Conservation (phyloP, 2,888 invertebrate genomes). For the Athrips mouffetella region DNA sequence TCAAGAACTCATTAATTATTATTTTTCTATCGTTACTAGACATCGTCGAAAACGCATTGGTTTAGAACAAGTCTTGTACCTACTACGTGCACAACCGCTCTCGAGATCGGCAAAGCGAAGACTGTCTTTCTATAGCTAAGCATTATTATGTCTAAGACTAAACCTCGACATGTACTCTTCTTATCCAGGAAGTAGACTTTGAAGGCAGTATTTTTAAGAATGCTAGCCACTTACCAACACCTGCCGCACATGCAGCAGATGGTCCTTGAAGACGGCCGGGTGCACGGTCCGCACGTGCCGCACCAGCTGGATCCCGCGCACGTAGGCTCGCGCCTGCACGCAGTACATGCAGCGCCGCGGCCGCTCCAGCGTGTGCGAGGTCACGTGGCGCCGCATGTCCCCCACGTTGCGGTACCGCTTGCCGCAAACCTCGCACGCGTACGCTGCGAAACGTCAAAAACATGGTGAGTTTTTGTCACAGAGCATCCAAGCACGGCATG, state of each 20-base stretch:
- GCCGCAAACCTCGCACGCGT: conserved; percentile 73
- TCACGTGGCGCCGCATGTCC: conserved; percentile 83
- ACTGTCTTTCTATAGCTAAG: too few species aligned
- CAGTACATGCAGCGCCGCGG: conserved; percentile 88
- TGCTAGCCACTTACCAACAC: conserved; percentile 41
- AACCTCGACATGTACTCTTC: too few species aligned
- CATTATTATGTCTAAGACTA: too few species aligned
- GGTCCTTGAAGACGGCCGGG: conserved; percentile 77
- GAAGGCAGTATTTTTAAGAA: too few species aligned
- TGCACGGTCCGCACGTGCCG: conserved; percentile 87
- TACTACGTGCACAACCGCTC: too few species aligned
- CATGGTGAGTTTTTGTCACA: not conserved
- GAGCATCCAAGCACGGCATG: too few species aligned
- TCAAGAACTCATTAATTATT: too few species aligned
- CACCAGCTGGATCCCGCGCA: conserved; percentile 87
- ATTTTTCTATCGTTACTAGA: too few species aligned
- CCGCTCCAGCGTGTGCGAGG: conserved; percentile 85
- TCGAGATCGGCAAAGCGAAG: too few species aligned
- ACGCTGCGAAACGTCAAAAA: conserved; percentile 32
- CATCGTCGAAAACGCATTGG: too few species aligned
- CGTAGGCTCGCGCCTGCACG: conserved; percentile 82
- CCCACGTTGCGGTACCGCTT: conserved; percentile 84
- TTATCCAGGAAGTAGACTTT: too few species aligned
- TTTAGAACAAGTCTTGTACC: too few species aligned
- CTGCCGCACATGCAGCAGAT: conserved; percentile 55